A percentile compares a stretch with the other conserved stretches of the same genome.
Evolutionary conservation across 2,113 vertebrate genomes (phyloP).

Genomic region (Cranoglanis bouderius): DNA sequence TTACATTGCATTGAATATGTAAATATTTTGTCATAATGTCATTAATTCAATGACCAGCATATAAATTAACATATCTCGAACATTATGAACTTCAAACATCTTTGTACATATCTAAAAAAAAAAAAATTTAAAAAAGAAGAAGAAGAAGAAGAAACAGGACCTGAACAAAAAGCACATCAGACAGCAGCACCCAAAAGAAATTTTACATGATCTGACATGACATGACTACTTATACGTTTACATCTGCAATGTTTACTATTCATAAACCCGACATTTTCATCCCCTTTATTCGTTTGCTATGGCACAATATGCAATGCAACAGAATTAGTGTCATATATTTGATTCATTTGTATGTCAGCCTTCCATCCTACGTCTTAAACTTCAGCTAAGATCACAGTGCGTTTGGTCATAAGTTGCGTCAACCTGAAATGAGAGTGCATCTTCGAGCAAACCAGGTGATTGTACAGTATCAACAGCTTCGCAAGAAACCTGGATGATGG

Average conservation of each 20-base stretch:
- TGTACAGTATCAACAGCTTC: slow-evolving; percentile 32
- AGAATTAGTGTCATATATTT: neutral
- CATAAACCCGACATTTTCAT: neutral
- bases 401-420: slow-evolving; percentile 37
- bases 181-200: slow-evolving; percentile 27
- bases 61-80: slow-evolving; percentile 44
- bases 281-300: neutral
- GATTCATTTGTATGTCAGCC: no score
- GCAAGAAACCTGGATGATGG: slow-evolving; percentile 27
- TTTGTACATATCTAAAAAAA: slow-evolving; percentile 26
- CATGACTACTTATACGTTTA: neutral
- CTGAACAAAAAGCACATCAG: slow-evolving; percentile 7
- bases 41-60: slow-evolving; percentile 46
- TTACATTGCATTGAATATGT: slow-evolving; percentile 18
- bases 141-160: neutral
- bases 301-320: neutral
- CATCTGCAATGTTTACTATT: neutral
- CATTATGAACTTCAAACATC: slow-evolving; percentile 25
- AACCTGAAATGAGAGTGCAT: slow-evolving; percentile 39
- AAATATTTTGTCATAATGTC: slow-evolving; percentile 34
- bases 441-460: slow-evolving; percentile 29
- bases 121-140: neutral
- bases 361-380: neutral
- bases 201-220: neutral
- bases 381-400: slow-evolving; percentile 45